Base-by-base conservation (phyloP, 2,888 invertebrate species). In the Philopedon plagiatum region DNA sequence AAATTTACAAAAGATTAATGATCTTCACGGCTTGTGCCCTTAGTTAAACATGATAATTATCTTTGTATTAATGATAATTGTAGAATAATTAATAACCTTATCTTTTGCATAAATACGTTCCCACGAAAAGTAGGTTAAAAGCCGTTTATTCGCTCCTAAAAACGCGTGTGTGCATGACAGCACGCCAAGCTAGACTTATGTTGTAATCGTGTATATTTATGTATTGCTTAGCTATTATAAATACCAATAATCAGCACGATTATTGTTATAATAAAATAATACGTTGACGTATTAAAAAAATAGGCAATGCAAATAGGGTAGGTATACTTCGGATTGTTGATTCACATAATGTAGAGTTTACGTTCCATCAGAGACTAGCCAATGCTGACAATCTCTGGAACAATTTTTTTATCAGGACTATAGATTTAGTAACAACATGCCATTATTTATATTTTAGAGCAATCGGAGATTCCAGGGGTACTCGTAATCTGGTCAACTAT, bases 111-210 rank as follows among this genome's bases (percentile, higher is more conserved):
- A 51, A 54, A 61, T 61, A 46, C 32, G 29, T 61, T 61, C 61
- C 32, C 61, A 61, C 61, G 61, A 61, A 32, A 61, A 44, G 46
- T 61, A 61, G 61, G 61, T 57, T 57, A 44, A 51, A 64, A n/a
- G 41, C 23, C 29, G 13, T 54, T 54, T 54, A 54, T 41, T 41
- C 39, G 26, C 23, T 39, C n/a, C 26, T 23, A 23, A 41, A 58
- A 29, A 15, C 19, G 29, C 19, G 13, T 11, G 11, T 54, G 29
- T 26, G 41, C 41, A 41, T 18, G 41, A 23, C 29, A 29, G 15
- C 58, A 41, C 23, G 58, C 58, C 15, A 11, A 21, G 58, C 41
- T 37, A 26, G 9, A 26, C 15, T 23, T 13, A n/a, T 58, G 58
- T 39, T 39, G 58, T 19, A 58, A 58, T 41, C 39, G 13, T 23